A percentile compares a stretch with the other conserved stretches of the same genome.
phyloP scores from a whole-genome alignment of 2,797 vertebrate genomes.

The Margarornis squamiger region DNA sequence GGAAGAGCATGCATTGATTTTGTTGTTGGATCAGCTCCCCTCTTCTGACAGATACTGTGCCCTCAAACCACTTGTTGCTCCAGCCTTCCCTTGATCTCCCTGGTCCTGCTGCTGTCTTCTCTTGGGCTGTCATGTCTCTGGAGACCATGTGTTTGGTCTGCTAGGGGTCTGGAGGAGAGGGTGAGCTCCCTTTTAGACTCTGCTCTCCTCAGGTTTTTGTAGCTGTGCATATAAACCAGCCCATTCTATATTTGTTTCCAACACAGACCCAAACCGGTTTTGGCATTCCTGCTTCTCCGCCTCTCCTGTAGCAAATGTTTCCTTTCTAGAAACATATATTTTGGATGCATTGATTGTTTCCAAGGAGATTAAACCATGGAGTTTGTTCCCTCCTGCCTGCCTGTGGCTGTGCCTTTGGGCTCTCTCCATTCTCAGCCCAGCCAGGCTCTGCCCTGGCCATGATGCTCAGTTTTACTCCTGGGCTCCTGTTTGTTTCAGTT shows the following conservation, averaged over 20 bases:
- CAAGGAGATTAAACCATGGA: neutral
- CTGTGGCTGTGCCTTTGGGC: rapidly evolving
- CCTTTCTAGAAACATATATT: neutral
- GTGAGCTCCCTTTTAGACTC: neutral
- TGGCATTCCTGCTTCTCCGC: neutral
- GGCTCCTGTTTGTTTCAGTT: neutral
- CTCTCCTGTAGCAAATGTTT: neutral
- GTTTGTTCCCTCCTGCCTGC: neutral
- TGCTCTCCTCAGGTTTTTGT: neutral
- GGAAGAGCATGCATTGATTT: neutral
- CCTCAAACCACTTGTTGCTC: neutral
- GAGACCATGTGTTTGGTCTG: rapidly evolving
- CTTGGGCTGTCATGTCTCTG: rapidly evolving
- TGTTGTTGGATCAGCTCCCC: neutral
- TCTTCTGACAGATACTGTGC: neutral
- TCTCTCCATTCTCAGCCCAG: neutral
- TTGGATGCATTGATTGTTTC: neutral
- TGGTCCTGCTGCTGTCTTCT: neutral
- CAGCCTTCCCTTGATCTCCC: neutral
- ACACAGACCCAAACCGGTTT: neutral
- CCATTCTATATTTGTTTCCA: neutral
- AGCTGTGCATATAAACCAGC: neutral
- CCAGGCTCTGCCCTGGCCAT: rapidly evolving
- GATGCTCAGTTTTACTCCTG: neutral
- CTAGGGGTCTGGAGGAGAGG: neutral